Percentiles rank a stretch among this genome's conserved stretches.
These are phyloP conservation scores for Halcyon chelicuti DNA, from an alignment of 2,797 vertebrate species.

Conservation along the genomic window DNA sequence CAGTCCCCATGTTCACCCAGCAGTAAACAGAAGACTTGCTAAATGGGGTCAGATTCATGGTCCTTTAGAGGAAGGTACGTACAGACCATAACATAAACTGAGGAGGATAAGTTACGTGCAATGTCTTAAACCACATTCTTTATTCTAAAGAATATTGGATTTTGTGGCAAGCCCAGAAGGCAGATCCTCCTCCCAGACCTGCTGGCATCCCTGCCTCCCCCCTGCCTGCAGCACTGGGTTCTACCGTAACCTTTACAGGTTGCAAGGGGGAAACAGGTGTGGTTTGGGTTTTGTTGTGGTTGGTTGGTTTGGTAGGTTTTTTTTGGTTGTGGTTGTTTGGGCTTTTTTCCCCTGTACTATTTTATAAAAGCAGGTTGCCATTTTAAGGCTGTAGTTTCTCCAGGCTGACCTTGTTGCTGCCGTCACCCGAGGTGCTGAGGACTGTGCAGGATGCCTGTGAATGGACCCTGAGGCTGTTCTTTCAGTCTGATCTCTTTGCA, in stretches of 20 bases:
- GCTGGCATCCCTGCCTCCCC: neutral
- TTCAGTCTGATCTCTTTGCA: neutral
- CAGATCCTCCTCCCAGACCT: neutral
- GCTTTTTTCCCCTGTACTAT: neutral
- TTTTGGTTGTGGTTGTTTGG: neutral
- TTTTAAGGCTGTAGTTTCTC: neutral
- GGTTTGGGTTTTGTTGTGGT: too few relatives aligned
- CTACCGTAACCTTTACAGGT: neutral
- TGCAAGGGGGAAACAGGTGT: neutral
- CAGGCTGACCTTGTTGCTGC: neutral
- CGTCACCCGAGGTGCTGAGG: neutral
- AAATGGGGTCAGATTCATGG: accelerated
- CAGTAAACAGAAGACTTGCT: neutral
- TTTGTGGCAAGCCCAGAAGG: neutral
- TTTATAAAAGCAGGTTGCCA: neutral
- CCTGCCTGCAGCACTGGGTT: neutral
- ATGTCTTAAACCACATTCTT: neutral
- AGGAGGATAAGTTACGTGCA: neutral
- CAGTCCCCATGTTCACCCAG: neutral
- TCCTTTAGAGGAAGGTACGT: neutral
- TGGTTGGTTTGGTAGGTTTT: neutral
- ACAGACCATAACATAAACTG: neutral
- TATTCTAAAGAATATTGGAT: neutral
- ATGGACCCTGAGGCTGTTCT: neutral
- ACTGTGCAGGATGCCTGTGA: neutral